Percentiles rank a stretch among this genome's conserved stretches.
These are phyloP conservation scores for Hippopotamus amphibius DNA, from an alignment of 2,113 vertebrate species.

Conservation along the genomic window DNA sequence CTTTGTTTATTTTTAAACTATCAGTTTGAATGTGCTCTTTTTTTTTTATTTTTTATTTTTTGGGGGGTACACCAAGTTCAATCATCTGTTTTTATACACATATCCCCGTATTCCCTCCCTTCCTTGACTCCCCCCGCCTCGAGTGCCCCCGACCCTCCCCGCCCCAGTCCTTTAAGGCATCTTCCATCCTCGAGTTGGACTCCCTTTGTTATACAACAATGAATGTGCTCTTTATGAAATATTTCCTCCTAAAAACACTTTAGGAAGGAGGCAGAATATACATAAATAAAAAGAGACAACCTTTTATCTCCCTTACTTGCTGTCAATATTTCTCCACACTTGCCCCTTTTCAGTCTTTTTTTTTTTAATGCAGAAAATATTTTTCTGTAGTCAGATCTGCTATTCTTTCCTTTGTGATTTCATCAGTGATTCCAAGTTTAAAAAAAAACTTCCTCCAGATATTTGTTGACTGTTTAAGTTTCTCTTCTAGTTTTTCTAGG, in stretches of 20 bases:
- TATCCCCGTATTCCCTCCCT: too few relatives aligned
- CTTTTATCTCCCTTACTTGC: background rate
- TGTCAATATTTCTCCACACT: conserved; percentile 19
- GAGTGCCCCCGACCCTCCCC: too few relatives aligned
- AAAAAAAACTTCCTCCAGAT: conserved; percentile 53
- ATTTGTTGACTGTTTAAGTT: background rate
- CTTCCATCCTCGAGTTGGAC: too few relatives aligned
- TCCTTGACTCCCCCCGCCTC: too few relatives aligned
- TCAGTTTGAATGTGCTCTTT: background rate
- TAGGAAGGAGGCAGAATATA: conserved; percentile 2
- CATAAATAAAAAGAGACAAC: background rate
- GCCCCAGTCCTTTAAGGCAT: too few relatives aligned
- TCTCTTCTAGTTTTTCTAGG: background rate
- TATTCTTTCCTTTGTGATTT: conserved; percentile 56
- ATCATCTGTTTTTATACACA: too few relatives aligned
- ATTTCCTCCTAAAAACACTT: background rate
- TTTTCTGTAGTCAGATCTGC: conserved; percentile 23
- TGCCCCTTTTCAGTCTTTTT: background rate
- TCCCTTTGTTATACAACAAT: background rate
- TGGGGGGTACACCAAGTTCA: too few relatives aligned
- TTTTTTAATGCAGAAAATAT: conserved; percentile 44
- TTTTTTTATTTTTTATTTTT: too few relatives aligned
- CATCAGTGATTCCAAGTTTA: conserved; percentile 61
- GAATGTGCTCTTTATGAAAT: background rate
- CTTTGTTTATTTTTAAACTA: background rate